Evolutionary conservation across 2,888 invertebrate species (phyloP).

Genomic region (Ichneumon xanthorius): DNA sequence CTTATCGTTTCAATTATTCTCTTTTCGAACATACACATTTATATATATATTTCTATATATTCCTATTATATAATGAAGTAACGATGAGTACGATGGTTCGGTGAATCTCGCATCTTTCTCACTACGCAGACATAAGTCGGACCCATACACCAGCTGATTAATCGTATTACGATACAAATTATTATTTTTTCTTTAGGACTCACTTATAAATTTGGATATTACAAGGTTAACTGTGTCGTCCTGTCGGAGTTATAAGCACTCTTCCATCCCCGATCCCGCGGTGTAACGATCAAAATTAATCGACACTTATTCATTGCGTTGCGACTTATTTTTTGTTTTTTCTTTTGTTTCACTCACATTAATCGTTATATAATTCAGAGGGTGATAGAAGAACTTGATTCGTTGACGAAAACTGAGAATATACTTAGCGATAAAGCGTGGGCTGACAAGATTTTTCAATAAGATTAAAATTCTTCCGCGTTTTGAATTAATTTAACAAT

Average conservation of each 20-base stretch:
- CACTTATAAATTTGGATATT: conserved; percentile 48
- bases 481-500: conserved; percentile 50
- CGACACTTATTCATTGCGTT: neutral
- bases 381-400: conserved; percentile 21
- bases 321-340: conserved; percentile 15
- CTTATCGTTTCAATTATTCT: conserved; percentile 18
- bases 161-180: conserved; percentile 65
- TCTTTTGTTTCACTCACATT: neutral
- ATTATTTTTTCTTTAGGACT: conserved; percentile 35
- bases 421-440: conserved; percentile 25
- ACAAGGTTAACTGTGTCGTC: conserved; percentile 44
- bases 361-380: conserved; percentile 16
- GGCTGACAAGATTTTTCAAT: conserved; percentile 33
- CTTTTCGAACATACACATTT: conserved; percentile 38
- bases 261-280: conserved; percentile 42
- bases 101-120: conserved; percentile 68
- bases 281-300: conserved; percentile 25
- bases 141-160: conserved; percentile 84
- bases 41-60: conserved; percentile 39
- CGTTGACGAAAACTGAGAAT: conserved; percentile 19
- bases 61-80: conserved; percentile 56
- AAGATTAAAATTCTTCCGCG: conserved; percentile 20
- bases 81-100: conserved; percentile 66
- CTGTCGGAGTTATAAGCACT: conserved; percentile 50
- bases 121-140: conserved; percentile 80